Evolutionary conservation across 2,113 vertebrate species (phyloP), one percentile per base, ranked within the genome.

Genomic region (Accipiter virgatus): DNA sequence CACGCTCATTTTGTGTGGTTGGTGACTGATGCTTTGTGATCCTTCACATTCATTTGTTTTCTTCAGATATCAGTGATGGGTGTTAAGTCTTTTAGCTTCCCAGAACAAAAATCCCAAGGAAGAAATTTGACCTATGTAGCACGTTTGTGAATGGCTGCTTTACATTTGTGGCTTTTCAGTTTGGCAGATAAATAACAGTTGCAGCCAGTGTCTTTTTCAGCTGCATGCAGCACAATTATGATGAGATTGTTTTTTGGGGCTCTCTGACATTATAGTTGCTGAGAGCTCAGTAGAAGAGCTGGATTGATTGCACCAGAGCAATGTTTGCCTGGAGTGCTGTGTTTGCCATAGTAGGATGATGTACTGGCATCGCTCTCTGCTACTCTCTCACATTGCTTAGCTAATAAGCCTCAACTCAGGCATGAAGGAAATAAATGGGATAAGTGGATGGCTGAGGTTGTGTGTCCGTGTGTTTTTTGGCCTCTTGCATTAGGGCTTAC

Each of bases 161-260:
- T 16, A 7, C 27, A 15, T 32, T 15, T 55, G 29, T 13, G 53
- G 55, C 58, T 62, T 81, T 74, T 53, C 29, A 26, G 34, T 26
- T 22, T 26, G 47, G n/a, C 62, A 65, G 50, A 27, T 66, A 23
- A 88, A 31, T 23, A 47, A 15, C 21, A 34, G 8, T 31, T 12
- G 29, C 38, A 81, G 62, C 20, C 43, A n/a, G 38, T 6, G 53
- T 22, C 32, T 52, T 32, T 62, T 26, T 36, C 65, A 72, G 65
- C 84, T 50, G 84, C 0, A 0, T 16, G 63, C 20, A 18, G 62
- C 36, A 40, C 19, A n/a, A 0, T 63, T 48, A 2, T 1, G 29
- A 18, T 40, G 63, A 56, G 48, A 58, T 90, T 55, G 31, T 1
- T 26, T 63, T 58, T 12, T 1, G 48, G 22, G 48, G 9, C 13